A percentile compares a stretch with the other conserved stretches of the same genome.
Conservation (phyloP, 2,113 vertebrate genomes). For the Alces alces region DNA sequence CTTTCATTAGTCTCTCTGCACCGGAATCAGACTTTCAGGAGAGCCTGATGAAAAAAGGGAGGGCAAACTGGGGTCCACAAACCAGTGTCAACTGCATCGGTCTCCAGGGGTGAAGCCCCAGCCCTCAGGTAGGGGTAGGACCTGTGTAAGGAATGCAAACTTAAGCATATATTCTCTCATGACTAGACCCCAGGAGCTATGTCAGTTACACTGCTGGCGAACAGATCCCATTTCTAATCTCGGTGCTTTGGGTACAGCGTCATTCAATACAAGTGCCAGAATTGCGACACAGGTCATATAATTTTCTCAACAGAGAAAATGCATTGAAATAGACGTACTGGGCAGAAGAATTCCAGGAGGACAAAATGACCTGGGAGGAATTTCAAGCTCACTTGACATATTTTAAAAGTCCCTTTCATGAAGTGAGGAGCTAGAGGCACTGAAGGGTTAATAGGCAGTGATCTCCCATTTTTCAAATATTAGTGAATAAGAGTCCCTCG, state of each 20-base stretch:
- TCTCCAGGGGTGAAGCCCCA: neutral
- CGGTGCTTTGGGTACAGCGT: neutral
- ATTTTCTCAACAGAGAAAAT: neutral
- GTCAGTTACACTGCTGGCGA: neutral
- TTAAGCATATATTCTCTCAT: neutral
- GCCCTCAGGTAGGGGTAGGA: neutral
- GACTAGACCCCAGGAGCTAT: neutral
- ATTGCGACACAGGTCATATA: neutral
- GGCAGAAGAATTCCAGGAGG: neutral
- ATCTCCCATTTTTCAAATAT: neutral
- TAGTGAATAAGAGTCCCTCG: neutral
- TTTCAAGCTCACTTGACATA: slow-evolving; percentile 3
- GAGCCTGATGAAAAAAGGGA: neutral
- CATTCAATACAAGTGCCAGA: neutral
- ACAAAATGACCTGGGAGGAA: neutral
- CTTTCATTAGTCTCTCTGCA: neutral
- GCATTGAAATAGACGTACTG: neutral
- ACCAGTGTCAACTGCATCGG: neutral
- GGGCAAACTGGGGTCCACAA: neutral
- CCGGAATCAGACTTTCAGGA: neutral
- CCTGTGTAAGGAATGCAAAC: neutral
- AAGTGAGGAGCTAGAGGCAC: neutral
- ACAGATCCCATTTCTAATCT: neutral
- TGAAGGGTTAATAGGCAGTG: neutral
- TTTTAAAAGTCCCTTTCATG: neutral